phyloP scores from a whole-genome alignment of 2,113 vertebrate genomes.

The Eidolon helvum region DNA sequence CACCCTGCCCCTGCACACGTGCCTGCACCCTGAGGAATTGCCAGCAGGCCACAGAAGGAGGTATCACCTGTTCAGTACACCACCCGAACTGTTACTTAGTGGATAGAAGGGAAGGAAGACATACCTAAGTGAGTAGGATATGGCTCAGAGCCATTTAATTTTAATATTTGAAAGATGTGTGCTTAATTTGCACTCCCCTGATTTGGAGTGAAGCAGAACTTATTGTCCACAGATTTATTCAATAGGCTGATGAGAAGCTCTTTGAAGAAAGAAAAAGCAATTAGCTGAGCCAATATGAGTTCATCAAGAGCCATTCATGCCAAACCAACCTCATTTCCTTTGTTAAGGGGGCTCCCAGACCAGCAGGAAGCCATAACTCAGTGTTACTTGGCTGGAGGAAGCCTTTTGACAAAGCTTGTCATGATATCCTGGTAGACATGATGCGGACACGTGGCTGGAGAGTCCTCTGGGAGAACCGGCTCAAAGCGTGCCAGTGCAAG shows the following conservation, averaged over 20 bases:
- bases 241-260: background rate
- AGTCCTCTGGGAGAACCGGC: background rate
- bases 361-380: slow-evolving; percentile 19
- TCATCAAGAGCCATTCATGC: slow-evolving; percentile 5
- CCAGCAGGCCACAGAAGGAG: background rate
- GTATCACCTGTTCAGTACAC: background rate
- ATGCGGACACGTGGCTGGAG: background rate
- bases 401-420: slow-evolving; percentile 35
- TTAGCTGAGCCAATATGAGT: slow-evolving; percentile 26
- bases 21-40: background rate
- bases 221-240: slow-evolving; percentile 28
- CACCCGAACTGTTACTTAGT: background rate
- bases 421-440: background rate
- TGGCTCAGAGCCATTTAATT: background rate
- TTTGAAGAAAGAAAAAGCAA: background rate
- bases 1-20: fast-evolving
- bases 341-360: background rate
- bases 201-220: background rate
- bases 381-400: slow-evolving; percentile 16
- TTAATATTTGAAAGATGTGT: background rate
- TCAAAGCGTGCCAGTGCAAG: fast-evolving
- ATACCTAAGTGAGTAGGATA: background rate
- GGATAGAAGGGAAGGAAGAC: background rate
- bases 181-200: background rate
- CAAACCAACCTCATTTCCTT: slow-evolving; percentile 36